Conservation (phyloP, 2,113 vertebrate genomes). For the Podarcis muralis region DNA sequence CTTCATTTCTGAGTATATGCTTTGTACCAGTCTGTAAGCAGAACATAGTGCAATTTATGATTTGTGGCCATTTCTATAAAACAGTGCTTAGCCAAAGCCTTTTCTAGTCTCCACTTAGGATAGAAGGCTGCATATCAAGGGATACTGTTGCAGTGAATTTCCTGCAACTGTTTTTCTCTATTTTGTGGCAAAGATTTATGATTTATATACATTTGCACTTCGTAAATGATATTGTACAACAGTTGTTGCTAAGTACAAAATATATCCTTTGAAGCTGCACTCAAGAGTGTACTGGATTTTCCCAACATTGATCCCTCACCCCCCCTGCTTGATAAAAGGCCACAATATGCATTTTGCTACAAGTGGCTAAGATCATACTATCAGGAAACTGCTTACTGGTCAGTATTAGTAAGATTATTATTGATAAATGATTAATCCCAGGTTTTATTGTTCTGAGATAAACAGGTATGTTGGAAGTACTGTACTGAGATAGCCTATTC, state of each 20-base stretch:
- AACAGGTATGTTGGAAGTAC: background rate
- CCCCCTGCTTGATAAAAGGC: background rate
- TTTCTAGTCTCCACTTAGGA: background rate
- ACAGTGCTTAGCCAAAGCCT: background rate
- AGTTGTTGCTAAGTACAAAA: background rate
- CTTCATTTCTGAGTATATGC: background rate
- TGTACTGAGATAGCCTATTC: background rate
- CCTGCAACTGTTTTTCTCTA: background rate
- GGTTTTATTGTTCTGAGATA: background rate
- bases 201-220: background rate
- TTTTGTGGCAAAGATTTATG: background rate
- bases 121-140: too few relatives aligned
- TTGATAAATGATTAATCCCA: background rate
- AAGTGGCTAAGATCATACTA: background rate
- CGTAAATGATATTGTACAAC: background rate
- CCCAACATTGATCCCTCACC: background rate
- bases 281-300: background rate
- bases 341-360: background rate
- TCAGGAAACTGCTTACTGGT: background rate
- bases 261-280: background rate
- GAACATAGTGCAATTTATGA: background rate
- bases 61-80: background rate
- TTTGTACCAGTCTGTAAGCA: background rate
- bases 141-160: too few relatives aligned
- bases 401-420: background rate